Evolutionary conservation across 2,888 invertebrate genomes (phyloP), one percentile per base, ranked within the genome.

Genomic region (Agriopis marginaria): DNA sequence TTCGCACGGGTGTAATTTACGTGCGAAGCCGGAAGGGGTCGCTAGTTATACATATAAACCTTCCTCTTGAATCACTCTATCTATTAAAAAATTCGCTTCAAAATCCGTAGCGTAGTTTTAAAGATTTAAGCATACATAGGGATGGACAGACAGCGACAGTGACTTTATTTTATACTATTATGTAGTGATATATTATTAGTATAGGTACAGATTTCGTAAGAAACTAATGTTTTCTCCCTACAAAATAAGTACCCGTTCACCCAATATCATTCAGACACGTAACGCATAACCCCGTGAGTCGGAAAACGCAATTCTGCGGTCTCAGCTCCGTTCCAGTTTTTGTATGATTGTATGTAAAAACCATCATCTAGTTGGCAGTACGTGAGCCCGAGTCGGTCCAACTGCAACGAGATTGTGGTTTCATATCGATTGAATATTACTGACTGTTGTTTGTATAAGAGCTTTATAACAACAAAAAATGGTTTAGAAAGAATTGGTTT

Each of bases 271-370:
- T 63, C 59, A 58, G 59, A 67, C 76, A 76, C 76, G 76, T 76
- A 76, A 56, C 70, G 68, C 71, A 75, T 73, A 73, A 73, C 67
- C 44, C 70, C 62, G 73, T 71, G 70, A 75, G 66, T 70, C 63
- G 50, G 72, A 71, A 81, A 74, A 80, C 82, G 81, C 82, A 85
- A 87, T 87, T 84, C 82, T 91, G 92, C 83, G 92, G 92, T 92
- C 82, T 73, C 70, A 72, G 79, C 83, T 84, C 85, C 84, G 88
- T 87, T 89, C 85, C 80, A 83, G 88, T 90, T 92, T 91, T 91
- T 90, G 82, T 86, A 68, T 78, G 77, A 80, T 83, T 82, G 80
- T 82, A 80, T 79, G 84, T 84, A 89, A 89, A 88, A 89, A 87
- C 82, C 69, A 80, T 81, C 82, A 88, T 88, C 88, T 89, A 63